Conservation (phyloP, 2,888 invertebrate genomes). For the Caenorhabditis becei region DNA sequence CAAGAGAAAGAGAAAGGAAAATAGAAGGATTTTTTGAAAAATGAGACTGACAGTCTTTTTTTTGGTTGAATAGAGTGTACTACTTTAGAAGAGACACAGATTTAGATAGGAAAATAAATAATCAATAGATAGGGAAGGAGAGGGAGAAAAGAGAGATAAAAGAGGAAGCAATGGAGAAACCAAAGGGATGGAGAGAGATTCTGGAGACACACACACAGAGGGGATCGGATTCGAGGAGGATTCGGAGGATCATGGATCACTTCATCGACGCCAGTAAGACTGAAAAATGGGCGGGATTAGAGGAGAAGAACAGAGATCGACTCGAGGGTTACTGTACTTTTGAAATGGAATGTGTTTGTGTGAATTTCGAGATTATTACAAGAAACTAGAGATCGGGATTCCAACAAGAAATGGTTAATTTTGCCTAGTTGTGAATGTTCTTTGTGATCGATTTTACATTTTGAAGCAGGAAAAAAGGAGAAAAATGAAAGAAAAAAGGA, state of each 20-base stretch:
- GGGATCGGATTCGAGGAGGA: conserved; percentile 9
- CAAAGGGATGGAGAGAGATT: conserved; percentile 12
- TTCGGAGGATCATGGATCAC: conserved; percentile 9
- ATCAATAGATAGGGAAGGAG: background rate
- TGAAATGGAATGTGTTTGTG: background rate
- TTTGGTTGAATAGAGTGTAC: conserved; percentile 18
- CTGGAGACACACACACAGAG: conserved; percentile 11
- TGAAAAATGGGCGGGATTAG: conserved; percentile 64
- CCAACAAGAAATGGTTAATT: background rate
- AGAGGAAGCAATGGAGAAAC: conserved; percentile 7
- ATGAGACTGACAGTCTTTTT: conserved; percentile 7
- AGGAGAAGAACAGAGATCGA: background rate
- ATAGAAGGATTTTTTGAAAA: conserved; percentile 2
- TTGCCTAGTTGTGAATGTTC: background rate
- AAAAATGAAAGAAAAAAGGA: background rate
- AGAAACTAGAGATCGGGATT: background rate
- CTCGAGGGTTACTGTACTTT: background rate
- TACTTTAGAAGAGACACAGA: conserved; percentile 8
- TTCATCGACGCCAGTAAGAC: conserved; percentile 77
- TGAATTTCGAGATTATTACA: background rate
- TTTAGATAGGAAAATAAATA: background rate
- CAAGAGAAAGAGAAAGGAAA: conserved; percentile 8
- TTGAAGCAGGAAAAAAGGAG: background rate
- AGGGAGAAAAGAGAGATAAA: background rate
- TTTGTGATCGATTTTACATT: background rate